Evolutionary conservation across 2,888 invertebrate genomes (phyloP), one percentile per base, ranked within the genome.

Genomic region (Muschampia plurimacula): DNA sequence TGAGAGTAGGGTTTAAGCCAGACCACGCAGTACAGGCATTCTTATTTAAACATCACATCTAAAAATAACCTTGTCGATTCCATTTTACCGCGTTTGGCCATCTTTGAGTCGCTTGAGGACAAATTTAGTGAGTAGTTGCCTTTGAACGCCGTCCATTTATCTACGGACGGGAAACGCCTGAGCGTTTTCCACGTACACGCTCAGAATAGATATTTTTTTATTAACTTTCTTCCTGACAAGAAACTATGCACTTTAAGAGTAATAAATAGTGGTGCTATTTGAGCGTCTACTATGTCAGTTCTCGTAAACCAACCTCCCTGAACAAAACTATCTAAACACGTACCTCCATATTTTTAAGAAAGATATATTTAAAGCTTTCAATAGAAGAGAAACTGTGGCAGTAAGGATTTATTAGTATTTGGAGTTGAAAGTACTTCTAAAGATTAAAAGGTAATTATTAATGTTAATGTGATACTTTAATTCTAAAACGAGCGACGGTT

Each of bases 51-150:
- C 49, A 52, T 52, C 52, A 22, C 55, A 22, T 55, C 55, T 55
- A 22, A 55, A 55, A 55, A 52, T 22, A 55, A 55, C 22, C 22
- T 55, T 22, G 22, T 55, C 55, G 9, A 22, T 55, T 55, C 55
- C 22, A 55, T 55, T 55, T 55, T 22, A 55, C 55, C 55, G 55
- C 55, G 55, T 22, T 22, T 36, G 46, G 46, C 60, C 60, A 60
- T 52, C 69, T 64, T 22, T 52, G 68, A 60, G 68, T 39, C 67
- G 73, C 73, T 75, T 73, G 77, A 64, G 73, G 77, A 79, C 78
- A 77, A 76, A 74, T 77, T 78, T 77, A 70, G 70, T 64, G 69
- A 76, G 74, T 70, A 70, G 70, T 75, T 74, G 72, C 77, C 74
- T 75, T 75, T 76, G 75, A 78, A 72, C 73, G 73, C 57, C 62